A percentile compares a stretch with the other conserved stretches of the same genome.
Evolutionary conservation across 2,888 invertebrate species (phyloP).

Genomic region (Latheticus oryzae): DNA sequence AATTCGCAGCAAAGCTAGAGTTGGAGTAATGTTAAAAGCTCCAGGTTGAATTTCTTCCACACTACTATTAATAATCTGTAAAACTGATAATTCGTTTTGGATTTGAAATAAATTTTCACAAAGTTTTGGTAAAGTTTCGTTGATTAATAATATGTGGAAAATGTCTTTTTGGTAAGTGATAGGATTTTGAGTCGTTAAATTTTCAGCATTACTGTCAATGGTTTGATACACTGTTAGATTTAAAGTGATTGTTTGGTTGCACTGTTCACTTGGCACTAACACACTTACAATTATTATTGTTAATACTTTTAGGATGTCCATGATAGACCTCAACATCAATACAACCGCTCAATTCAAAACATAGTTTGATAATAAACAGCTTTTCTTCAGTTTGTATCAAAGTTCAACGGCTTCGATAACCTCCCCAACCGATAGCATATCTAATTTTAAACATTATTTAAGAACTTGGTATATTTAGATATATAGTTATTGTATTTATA

Average conservation of each 20-base stretch:
- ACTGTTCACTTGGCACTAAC: conserved; percentile 31
- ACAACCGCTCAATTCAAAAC: conserved; percentile 36
- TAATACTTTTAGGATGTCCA: conserved; percentile 33
- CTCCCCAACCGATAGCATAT: conserved; percentile 31
- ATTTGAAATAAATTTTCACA: conserved; percentile 47
- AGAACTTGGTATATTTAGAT: conserved; percentile 27
- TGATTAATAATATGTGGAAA: conserved; percentile 48
- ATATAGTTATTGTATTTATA: conserved; percentile 7
- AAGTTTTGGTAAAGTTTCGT: conserved; percentile 46
- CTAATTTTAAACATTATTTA: conserved; percentile 40
- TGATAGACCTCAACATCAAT: conserved; percentile 12
- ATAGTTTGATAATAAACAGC: conserved; percentile 41
- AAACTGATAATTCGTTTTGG: conserved; percentile 50
- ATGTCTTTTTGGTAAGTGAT: conserved; percentile 47
- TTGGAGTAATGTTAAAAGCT: conserved; percentile 55
- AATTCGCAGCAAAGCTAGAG: conserved; percentile 53
- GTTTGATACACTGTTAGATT: conserved; percentile 42
- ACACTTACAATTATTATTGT: conserved; percentile 11
- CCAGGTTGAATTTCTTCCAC: conserved; percentile 52
- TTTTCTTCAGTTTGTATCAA: conserved; percentile 25
- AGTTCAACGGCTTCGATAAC: conserved; percentile 42
- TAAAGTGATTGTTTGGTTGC: conserved; percentile 39
- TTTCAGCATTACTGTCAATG: conserved; percentile 46
- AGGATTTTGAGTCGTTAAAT: conserved; percentile 34
- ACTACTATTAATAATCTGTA: conserved; percentile 52